phyloP scores from a whole-genome alignment of 2,888 invertebrate genomes.

The Acrocyrtus sp. region DNA sequence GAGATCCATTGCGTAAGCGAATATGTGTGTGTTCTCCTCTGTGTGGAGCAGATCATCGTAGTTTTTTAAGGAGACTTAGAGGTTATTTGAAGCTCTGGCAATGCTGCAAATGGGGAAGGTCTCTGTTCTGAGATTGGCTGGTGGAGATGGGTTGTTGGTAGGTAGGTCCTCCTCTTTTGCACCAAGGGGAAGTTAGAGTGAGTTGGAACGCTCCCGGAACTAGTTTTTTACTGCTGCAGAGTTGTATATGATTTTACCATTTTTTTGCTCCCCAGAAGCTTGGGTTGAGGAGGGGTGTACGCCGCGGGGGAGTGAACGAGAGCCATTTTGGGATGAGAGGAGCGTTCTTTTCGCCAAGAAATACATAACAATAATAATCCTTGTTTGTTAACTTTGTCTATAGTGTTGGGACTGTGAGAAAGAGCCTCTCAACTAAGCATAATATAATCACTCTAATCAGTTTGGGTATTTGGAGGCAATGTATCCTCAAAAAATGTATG shows the following conservation, averaged over 20 bases:
- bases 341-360: constrained; percentile 24
- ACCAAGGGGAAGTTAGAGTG: constrained; percentile 31
- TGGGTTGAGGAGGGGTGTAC: constrained; percentile 38
- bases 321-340: constrained; percentile 45
- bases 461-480: no score
- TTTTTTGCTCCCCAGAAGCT: constrained; percentile 18
- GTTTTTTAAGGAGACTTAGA: constrained; percentile 52
- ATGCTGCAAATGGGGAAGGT: constrained; percentile 37
- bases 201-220: constrained; percentile 42
- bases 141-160: constrained; percentile 30
- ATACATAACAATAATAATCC: neutral
- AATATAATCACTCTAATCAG: no score
- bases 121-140: constrained; percentile 15
- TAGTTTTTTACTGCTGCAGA: constrained; percentile 18
- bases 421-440: no score
- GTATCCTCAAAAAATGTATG: constrained; percentile 15
- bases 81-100: constrained; percentile 46
- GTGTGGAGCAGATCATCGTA: no score
- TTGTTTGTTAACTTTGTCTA: neutral
- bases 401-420: neutral
- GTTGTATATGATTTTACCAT: neutral
- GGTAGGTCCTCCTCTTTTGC: constrained; percentile 42
- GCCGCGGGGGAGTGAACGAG: constrained; percentile 50
- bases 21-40: constrained; percentile 14
- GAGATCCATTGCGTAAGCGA: neutral